Conservation (phyloP, 1,140 invertebrate genomes). For the Drusus annulatus region DNA sequence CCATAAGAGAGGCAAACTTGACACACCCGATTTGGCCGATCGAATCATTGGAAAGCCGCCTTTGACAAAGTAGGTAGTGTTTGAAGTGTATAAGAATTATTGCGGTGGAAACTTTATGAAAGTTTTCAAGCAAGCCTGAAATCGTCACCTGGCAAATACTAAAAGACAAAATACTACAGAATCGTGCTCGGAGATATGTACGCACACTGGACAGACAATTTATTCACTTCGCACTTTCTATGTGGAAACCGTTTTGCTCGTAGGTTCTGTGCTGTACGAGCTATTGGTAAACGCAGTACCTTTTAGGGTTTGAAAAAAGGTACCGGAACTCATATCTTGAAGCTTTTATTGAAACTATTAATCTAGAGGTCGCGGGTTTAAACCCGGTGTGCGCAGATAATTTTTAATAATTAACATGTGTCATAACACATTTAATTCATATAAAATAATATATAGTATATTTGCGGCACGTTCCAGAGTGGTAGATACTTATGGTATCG, state of each 20-base stretch:
- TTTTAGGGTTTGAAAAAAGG: too few relatives aligned
- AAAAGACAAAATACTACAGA: background rate
- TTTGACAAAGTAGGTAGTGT: background rate
- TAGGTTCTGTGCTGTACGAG: too few relatives aligned
- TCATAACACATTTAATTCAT: too few relatives aligned
- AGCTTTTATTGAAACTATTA: too few relatives aligned
- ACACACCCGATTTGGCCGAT: conserved; percentile 11
- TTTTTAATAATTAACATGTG: too few relatives aligned
- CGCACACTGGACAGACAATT: conserved; percentile 2
- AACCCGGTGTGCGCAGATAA: too few relatives aligned
- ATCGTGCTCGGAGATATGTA: background rate
- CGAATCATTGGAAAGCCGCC: conserved; percentile 1
- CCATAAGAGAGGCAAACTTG: background rate
- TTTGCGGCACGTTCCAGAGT: too few relatives aligned
- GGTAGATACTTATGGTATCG: too few relatives aligned
- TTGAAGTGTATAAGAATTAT: background rate
- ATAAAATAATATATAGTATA: too few relatives aligned
- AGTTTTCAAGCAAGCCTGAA: background rate
- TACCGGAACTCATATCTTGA: too few relatives aligned
- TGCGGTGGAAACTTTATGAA: conserved; percentile 18
- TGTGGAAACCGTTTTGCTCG: background rate
- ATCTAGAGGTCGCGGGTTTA: too few relatives aligned
- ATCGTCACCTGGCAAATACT: background rate
- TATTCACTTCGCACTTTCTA: conserved; percentile 14
- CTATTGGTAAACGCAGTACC: too few relatives aligned